Base-by-base conservation (phyloP, 1,140 invertebrate species). In the Nephotettix cincticeps region DNA sequence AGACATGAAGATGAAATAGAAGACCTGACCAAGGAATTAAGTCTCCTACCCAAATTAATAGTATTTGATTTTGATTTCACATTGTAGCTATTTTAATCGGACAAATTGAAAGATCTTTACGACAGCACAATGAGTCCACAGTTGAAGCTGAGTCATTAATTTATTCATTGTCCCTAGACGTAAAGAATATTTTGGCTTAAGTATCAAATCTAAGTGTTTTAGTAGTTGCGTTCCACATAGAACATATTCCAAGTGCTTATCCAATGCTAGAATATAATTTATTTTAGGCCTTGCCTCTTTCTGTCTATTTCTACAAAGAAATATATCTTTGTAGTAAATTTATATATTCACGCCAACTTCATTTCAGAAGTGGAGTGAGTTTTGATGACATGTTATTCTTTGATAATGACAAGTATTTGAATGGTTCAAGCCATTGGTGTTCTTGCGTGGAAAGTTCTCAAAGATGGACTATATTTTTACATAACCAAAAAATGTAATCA, bases 371-470 rank as follows among this genome's bases (percentile, higher is more conserved):
- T 71, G 84, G 84, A 17, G 65, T 86, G 40, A 77, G 83, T 1
- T 91, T 83, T 77, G 81, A 83, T 47, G 86, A 92, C 29, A 93
- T 93, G 89, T 75, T 90, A 47, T 90, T 90, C 76, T 90, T 90
- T 79, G 89, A 90, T 74, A 89, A 90, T 79, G 89, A 90, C 76
- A 70, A 90, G 90, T 79, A 88, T 89, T 58, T 67, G 63, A 14
- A 88, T 90, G 76, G 21, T 69, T 25, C 67, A 69, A 69, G 45
- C 56, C 13, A 54, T 27, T 47, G 21, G 54, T 56, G 67, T 43
- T 14, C 47, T 69, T 58, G 27, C 54, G 3, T 21, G 4, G 28
- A 25, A 25, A 23, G 23, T 58, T 58, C 14, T 58, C 14, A 25
- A 2, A 6, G 54, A 21, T 25, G 21, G 21, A 58, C 14, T 58